Evolutionary conservation across 2,888 invertebrate genomes (phyloP).

Genomic region (Heliconius ethilla): DNA sequence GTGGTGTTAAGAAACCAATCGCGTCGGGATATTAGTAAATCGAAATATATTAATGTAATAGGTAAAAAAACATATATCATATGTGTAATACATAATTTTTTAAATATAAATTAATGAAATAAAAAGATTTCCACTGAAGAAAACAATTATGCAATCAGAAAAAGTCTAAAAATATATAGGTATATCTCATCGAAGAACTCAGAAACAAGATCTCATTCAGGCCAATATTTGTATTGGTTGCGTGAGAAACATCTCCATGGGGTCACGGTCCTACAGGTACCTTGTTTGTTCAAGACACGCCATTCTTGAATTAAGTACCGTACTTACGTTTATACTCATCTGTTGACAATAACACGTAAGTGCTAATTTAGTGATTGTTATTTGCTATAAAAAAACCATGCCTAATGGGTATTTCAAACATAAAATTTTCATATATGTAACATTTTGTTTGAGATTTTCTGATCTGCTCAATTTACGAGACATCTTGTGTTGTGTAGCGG

Average conservation of each 20-base stretch:
- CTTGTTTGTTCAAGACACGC: conserved; percentile 38
- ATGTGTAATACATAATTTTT: too few relatives aligned
- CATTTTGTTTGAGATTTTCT: too few relatives aligned
- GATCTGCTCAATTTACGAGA: too few relatives aligned
- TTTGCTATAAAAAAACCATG: not conserved
- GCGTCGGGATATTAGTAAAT: not conserved
- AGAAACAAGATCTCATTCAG: conserved; percentile 13
- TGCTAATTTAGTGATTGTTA: not conserved
- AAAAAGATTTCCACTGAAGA: not conserved
- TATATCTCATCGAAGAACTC: not conserved
- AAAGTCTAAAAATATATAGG: not conserved
- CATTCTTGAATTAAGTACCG: conserved; percentile 34
- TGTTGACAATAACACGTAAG: not conserved
- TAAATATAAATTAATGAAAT: not conserved
- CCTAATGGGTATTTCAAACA: not conserved
- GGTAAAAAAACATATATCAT: too few relatives aligned
- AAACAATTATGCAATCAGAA: not conserved
- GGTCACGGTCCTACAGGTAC: conserved; percentile 35
- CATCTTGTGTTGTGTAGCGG: too few relatives aligned
- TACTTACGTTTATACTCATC: not conserved
- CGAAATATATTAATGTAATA: not conserved
- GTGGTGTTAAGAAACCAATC: not conserved
- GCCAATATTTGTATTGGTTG: conserved; percentile 37
- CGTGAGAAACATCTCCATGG: conserved; percentile 35
- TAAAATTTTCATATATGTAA: not conserved